Base-by-base conservation (phyloP, 2,888 invertebrate genomes). In the Pinctada fucata region DNA sequence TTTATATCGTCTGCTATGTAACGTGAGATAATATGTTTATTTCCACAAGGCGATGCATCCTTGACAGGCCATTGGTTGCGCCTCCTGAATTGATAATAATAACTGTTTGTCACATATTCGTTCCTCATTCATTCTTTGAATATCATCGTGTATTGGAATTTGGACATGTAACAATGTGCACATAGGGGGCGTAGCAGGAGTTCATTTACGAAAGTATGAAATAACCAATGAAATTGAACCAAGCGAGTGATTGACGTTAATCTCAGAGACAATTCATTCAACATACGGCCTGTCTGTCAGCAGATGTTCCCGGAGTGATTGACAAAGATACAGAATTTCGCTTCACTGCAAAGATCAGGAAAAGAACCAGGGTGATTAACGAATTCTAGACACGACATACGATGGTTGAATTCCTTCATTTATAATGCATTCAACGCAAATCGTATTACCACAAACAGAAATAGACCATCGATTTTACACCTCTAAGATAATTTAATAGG, bases 1-100 rank as follows among this genome's bases (percentile, higher is more conserved):
- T 58, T 58, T 58, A 58, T 58, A 58, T 58, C 58, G 58, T 58
- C 58, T 58, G 58, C 58, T 58, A 58, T 58, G 8, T 13, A 58
- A 58, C 58, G 58, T 58, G 13, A 58, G 58, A 58, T 58, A 58
- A 58, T 58, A 6, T 58, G 58, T 58, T 58, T 58, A 58, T 58
- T 10, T 58, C 58, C 58, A 10, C 13, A 6, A 6, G 13, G 58
- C 58, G 13, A 58, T 58, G 31, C 31, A 58, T 58, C 13, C 13
- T 6, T 58, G 13, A 58, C 58, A 58, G 58, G 58, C 58, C 58
- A 58, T 58, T 58, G 58, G 58, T 58, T 13, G 58, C 6, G 58
- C 13, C 13, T 58, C 58, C 58, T 58, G 13, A 58, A 58, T 6
- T 58, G 58, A 58, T 58, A 10, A 58, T 58, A 58, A 58, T 58